Base-by-base conservation (phyloP, 92 coral and sea anemone genomes). In the Desmophyllum pertusum region DNA sequence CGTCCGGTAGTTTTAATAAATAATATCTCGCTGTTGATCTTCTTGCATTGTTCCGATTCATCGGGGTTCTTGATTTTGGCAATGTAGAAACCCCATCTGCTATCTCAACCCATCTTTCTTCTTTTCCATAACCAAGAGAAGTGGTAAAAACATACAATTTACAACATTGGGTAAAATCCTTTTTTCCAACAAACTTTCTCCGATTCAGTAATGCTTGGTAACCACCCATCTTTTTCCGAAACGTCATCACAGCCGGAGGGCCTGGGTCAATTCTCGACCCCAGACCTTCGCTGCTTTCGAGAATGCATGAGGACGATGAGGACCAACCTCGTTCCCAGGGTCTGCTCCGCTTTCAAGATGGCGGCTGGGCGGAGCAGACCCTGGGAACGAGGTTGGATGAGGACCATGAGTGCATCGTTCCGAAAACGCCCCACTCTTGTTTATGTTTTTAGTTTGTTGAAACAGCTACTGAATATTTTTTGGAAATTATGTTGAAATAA, bases 1-100 rank as follows among this genome's bases (percentile, higher is more conserved):
- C 42, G 48, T 72, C 80, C 70, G 77, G 80, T 73, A 38, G 55
- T 83, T 83, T 89, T 77, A 91, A 91, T 93, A 80, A 91, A 86
- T 93, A 30, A 91, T 83, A 81, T 52, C 84, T 81, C 83, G 89
- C 53, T 76, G 90, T 81, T 71, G 76, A 83, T 77, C 53, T 82
- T 27, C 14, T 83, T 31, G 43, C 89, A 66, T 88, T 52, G 72
- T 51, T 23, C 48, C 39, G 75, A 83, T 52, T 91, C 92, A 91
- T 84, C 80, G 71, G 77, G 39, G 5, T 72, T 27, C 38, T 63
- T 48, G 52, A 51, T 42, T 3, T 42, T 35, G 35, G 8, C 10
- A 10, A 42, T 55, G 64, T 27, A n/a, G 3, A 11, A 0, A 19
- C 48, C 10, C 48, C 23, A 36, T 40, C 48, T 52, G 21, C 21